Conservation (phyloP, 2,113 vertebrate genomes). For the Gopherus evgoodei region DNA sequence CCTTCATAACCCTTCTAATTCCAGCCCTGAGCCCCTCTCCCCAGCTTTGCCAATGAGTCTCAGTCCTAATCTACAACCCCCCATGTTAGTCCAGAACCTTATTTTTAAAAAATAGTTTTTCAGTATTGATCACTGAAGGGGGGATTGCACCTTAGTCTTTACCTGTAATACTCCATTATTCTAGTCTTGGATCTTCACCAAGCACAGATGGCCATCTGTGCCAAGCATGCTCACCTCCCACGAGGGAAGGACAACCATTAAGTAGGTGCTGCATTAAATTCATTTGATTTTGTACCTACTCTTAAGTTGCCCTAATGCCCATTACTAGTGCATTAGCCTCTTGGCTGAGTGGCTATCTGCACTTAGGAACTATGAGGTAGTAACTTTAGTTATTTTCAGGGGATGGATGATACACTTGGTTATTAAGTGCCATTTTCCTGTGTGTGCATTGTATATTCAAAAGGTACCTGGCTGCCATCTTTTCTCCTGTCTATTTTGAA, state of each 20-base stretch:
- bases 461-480: conserved; percentile 13
- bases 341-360: conserved; percentile 13
- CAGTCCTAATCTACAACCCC: conserved; percentile 37
- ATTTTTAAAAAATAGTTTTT: conserved; percentile 41
- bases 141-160: conserved; percentile 66
- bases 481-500: conserved; percentile 30
- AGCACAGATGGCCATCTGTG: conserved; percentile 65
- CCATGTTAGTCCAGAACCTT: conserved; percentile 16
- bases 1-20: not conserved
- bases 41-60: conserved; percentile 52
- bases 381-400: conserved; percentile 33
- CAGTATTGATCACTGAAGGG: conserved; percentile 61
- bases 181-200: conserved; percentile 56
- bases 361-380: not conserved
- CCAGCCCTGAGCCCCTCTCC: conserved; percentile 23
- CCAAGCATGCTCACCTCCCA: conserved; percentile 42
- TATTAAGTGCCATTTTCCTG: not conserved
- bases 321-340: not conserved
- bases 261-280: conserved; percentile 36
- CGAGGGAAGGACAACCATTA: conserved; percentile 65
- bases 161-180: conserved; percentile 69
- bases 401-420: not conserved
- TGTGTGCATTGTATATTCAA: not conserved
- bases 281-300: conserved; percentile 39
- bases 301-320: not conserved